Percentiles rank a stretch among this genome's conserved stretches.
phyloP scores from a whole-genome alignment of 2,113 vertebrate species.

The Felis catus region F.catus_Fca126_mat1.0 CM031418.1:120795501-120796000 shows the following conservation, averaged over 20 bases:
- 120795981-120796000: background rate
- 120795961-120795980: background rate
- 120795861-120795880: background rate
- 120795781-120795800: too few relatives aligned
- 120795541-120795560: background rate
- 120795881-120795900: background rate
- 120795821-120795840: background rate
- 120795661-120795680: too few relatives aligned
- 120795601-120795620: background rate
- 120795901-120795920: background rate
- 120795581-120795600: background rate
- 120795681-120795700: too few relatives aligned
- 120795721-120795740: too few relatives aligned
- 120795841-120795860: background rate
- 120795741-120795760: too few relatives aligned
- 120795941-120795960: background rate
- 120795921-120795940: background rate
- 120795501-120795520: background rate
- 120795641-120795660: too few relatives aligned
- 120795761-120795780: too few relatives aligned
- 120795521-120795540: background rate
- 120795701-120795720: too few relatives aligned
- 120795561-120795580: background rate
- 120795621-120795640: too few relatives aligned
- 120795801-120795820: too few relatives aligned